phyloP scores from a whole-genome alignment of 2,113 vertebrate genomes.

The Bolborhynchus lineola region DNA sequence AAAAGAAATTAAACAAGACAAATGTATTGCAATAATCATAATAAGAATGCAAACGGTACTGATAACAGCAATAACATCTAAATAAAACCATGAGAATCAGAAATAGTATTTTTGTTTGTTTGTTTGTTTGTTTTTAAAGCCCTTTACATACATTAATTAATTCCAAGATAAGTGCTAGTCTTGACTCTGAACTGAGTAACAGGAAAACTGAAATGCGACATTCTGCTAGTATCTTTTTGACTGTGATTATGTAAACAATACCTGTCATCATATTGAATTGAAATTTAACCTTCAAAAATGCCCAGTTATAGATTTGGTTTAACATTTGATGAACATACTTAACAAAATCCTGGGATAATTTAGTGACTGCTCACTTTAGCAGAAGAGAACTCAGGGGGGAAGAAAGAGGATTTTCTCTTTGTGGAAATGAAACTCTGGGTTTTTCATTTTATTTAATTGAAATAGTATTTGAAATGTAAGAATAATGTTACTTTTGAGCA shows the following conservation, averaged over 20 bases:
- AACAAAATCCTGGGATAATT: neutral
- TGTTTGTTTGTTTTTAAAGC: neutral
- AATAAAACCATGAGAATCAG: neutral
- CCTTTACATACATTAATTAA: neutral
- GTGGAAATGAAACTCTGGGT: neutral
- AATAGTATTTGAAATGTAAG: neutral
- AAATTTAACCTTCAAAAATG: neutral
- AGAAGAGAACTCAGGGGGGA: fast-evolving
- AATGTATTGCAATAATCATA: neutral
- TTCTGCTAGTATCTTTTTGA: neutral
- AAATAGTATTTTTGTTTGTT: neutral
- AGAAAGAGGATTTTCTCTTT: neutral
- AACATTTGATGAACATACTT: neutral
- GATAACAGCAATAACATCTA: neutral
- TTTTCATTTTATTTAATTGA: neutral
- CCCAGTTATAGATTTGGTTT: neutral
- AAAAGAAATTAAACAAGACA: neutral
- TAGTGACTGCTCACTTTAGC: neutral
- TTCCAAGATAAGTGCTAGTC: neutral
- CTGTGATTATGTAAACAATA: neutral
- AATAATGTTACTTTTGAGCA: neutral
- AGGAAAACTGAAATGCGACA: neutral
- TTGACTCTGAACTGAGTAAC: neutral
- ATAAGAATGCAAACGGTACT: neutral
- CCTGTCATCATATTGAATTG: neutral